A percentile compares a stretch with the other conserved stretches of the same genome.
These are phyloP conservation scores for Drosophila aff. DNA, from an alignment of 1,140 invertebrate species.

Conservation along the genomic window DNA sequence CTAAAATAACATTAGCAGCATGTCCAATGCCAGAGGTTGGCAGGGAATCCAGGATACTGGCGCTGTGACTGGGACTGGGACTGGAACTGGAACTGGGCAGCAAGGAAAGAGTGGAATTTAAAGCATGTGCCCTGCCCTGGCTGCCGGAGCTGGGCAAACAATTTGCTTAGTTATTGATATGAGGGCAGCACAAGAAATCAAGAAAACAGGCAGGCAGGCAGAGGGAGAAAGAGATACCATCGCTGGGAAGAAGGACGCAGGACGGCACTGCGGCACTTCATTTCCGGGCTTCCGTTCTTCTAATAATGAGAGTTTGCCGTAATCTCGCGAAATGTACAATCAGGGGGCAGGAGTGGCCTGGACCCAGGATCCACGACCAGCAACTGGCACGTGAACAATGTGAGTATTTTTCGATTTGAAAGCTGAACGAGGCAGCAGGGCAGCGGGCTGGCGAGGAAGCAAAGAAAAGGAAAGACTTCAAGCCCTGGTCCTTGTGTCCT, in stretches of 20 bases:
- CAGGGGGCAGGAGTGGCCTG: neutral
- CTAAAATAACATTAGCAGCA: conserved; percentile 81
- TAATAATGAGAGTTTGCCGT: conserved; percentile 82
- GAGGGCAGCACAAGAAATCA: conserved; percentile 50
- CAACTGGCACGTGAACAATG: conserved; percentile 75
- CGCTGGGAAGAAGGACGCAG: neutral
- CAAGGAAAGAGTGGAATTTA: conserved; percentile 67
- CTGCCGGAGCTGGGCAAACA: conserved; percentile 68
- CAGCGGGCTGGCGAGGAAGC: neutral
- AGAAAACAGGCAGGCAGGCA: neutral
- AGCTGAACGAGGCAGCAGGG: conserved; percentile 3
- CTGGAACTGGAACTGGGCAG: neutral
- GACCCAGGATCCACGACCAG: conserved; percentile 3
- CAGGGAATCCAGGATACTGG: conserved; percentile 13
- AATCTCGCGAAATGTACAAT: conserved; percentile 80
- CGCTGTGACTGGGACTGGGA: neutral
- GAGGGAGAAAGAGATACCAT: neutral
- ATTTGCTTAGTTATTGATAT: conserved; percentile 83
- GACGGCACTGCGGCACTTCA: conserved; percentile 63
- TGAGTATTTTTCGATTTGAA: conserved; percentile 73
- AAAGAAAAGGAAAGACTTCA: conserved; percentile 27
- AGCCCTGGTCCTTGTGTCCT: conserved; percentile 70
- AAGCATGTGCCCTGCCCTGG: conserved; percentile 62
- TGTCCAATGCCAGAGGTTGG: conserved; percentile 43
- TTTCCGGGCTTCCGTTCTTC: conserved; percentile 80